Evolutionary conservation across 2,113 vertebrate genomes (phyloP).

Genomic region (Cheirogaleus medius): DNA sequence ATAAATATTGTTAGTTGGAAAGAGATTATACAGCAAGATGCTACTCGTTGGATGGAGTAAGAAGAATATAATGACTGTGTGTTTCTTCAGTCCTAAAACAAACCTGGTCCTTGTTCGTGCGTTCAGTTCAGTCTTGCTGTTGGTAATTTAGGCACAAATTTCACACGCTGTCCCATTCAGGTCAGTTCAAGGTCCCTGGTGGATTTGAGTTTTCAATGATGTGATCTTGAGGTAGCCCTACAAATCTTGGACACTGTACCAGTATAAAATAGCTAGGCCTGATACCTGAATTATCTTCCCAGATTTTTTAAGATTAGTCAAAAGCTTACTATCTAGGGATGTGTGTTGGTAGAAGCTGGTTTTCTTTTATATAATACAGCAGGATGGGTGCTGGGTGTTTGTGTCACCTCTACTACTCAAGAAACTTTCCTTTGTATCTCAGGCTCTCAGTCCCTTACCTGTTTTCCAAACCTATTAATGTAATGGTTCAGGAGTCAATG

Average conservation of each 20-base stretch:
- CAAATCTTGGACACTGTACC: not conserved
- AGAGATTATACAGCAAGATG: fast-evolving
- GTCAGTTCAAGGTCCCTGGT: not conserved
- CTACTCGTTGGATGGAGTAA: not conserved
- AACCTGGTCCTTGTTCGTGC: fast-evolving
- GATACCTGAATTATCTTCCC: not conserved
- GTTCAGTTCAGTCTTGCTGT: not conserved
- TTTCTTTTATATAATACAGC: not conserved
- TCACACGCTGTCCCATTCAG: not conserved
- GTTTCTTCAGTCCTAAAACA: not conserved
- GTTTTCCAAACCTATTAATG: not conserved
- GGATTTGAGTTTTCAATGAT: not conserved
- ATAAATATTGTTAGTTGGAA: too few species aligned
- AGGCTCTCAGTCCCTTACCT: not conserved
- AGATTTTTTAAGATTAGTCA: not conserved
- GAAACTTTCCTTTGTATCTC: not conserved
- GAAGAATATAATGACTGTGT: not conserved
- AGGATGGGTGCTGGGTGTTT: not conserved
- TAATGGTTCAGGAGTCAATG: not conserved
- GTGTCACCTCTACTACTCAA: not conserved
- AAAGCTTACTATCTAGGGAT: not conserved
- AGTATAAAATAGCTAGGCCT: not conserved
- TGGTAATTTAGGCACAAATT: too few species aligned
- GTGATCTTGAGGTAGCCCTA: not conserved
- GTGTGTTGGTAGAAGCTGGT: not conserved